A percentile compares a stretch with the other conserved stretches of the same genome.
phyloP scores from a whole-genome alignment of 2,113 vertebrate genomes.

The Caracal caracal region DNA sequence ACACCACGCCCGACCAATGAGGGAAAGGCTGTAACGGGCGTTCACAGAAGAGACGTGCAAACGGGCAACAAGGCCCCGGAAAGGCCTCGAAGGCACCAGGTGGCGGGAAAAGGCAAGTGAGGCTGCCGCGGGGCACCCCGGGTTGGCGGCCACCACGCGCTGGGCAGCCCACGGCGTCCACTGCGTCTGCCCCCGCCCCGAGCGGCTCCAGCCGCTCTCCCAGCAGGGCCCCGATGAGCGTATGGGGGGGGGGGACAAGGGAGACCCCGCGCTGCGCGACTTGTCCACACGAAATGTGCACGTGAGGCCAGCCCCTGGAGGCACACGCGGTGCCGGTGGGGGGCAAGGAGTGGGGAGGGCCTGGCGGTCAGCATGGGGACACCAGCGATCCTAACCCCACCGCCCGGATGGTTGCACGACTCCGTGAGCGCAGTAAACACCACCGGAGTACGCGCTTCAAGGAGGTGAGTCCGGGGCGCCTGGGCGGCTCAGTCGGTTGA shows the following conservation, averaged over 20 bases:
- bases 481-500: too few species aligned
- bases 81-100: too few species aligned
- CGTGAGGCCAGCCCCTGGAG: neutral
- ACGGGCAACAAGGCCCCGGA: neutral
- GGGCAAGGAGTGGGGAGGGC: neutral
- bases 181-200: too few species aligned
- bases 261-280: fast-evolving
- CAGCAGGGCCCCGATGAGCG: too few species aligned
- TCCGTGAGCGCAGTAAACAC: fast-evolving
- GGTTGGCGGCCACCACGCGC: neutral
- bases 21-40: neutral
- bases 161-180: too few species aligned
- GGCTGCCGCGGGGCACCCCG: too few species aligned
- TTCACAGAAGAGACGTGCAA: neutral
- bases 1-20: fast-evolving
- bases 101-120: neutral
- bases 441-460: fast-evolving
- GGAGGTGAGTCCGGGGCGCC: too few species aligned
- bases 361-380: fast-evolving
- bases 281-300: fast-evolving
- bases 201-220: too few species aligned
- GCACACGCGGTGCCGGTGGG: neutral
- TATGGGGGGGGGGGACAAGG: neutral
- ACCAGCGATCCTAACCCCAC: fast-evolving
- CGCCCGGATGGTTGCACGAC: fast-evolving